Percentiles rank a stretch among this genome's conserved stretches.
phyloP scores from a whole-genome alignment of 2,888 invertebrate genomes.

The Helobdella robusta region DNA sequence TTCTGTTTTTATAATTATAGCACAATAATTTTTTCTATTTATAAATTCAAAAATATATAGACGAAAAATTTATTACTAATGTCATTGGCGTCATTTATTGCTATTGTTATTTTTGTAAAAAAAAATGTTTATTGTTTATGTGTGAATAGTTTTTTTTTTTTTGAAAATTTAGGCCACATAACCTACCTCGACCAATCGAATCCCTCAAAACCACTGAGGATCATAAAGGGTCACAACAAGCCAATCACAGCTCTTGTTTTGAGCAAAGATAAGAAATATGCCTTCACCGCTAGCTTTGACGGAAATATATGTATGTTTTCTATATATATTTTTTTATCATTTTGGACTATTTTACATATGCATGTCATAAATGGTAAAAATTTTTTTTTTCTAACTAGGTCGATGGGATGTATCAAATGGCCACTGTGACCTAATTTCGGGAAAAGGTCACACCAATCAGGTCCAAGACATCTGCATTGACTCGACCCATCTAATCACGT shows the following conservation, averaged over 20 bases:
- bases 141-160: too few species aligned
- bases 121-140: too few species aligned
- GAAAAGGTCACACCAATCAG: conserved; percentile 83
- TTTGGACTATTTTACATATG: not conserved
- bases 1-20: too few species aligned
- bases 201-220: conserved; percentile 66
- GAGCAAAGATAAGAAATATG: conserved; percentile 57
- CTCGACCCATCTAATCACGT: conserved; percentile 65
- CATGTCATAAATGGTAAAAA: not conserved
- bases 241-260: conserved; percentile 82
- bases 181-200: conserved; percentile 81
- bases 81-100: too few species aligned
- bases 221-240: conserved; percentile 93
- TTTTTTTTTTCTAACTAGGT: conserved; percentile 36
- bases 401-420: conserved; percentile 55
- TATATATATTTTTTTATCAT: not conserved
- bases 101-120: too few species aligned
- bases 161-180: conserved; percentile 60
- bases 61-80: too few species aligned
- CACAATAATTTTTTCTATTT: too few species aligned
- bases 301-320: conserved; percentile 64
- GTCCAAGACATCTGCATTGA: conserved; percentile 73
- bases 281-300: conserved; percentile 88
- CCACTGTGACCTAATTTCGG: conserved; percentile 57
- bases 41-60: too few species aligned